phyloP scores from a whole-genome alignment of 2,797 vertebrate species.

The Phylloscopus collybita region DNA sequence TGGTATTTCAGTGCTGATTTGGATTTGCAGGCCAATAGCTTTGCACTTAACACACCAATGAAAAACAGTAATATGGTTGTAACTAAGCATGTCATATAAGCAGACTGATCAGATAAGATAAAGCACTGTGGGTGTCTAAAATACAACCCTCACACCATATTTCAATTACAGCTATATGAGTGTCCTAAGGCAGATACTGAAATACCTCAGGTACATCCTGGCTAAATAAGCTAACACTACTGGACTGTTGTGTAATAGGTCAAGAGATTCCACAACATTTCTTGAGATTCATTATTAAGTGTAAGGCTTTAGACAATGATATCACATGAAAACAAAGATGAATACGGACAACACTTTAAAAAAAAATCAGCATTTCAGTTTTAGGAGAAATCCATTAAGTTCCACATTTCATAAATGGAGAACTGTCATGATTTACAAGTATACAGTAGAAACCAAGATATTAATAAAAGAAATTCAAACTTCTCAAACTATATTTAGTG shows the following conservation, averaged over 20 bases:
- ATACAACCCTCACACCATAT: neutral
- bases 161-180: rapidly evolving
- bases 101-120: neutral
- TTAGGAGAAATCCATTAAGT: neutral
- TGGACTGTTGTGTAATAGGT: neutral
- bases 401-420: neutral
- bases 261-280: neutral
- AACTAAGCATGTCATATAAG: neutral
- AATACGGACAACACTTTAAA: neutral
- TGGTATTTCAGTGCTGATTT: neutral
- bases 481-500: neutral
- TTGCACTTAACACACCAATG: neutral
- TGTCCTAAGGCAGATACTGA: neutral
- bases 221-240: neutral
- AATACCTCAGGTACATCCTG: neutral
- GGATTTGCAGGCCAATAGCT: neutral
- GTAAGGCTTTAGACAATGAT: neutral
- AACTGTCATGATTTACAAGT: neutral
- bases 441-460: neutral
- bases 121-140: neutral
- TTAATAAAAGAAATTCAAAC: neutral
- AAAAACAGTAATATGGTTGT: neutral
- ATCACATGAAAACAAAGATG: neutral
- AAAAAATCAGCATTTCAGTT: neutral
- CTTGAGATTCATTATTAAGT: neutral